A percentile compares a stretch with the other conserved stretches of the same genome.
Evolutionary conservation across 37 sponge, comb jelly and placozoan species (phyloP).

Genomic region (Geodia barretti): DNA sequence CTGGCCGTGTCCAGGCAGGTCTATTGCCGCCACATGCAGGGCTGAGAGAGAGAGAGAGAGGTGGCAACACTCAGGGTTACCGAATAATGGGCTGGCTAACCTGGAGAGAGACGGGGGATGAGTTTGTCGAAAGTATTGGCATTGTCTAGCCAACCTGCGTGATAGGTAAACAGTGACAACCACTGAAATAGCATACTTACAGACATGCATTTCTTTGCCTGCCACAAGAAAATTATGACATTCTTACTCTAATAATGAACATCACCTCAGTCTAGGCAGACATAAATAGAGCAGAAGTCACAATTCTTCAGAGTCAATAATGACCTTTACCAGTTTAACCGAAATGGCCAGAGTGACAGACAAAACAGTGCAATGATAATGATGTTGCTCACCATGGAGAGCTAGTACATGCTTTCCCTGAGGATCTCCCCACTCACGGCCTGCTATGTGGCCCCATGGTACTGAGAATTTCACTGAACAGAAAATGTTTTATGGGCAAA

Average conservation of each 20-base stretch:
- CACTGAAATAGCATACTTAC: no score
- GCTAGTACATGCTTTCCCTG: constrained; percentile 50
- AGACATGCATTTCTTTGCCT: no score
- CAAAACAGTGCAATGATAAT: not conserved
- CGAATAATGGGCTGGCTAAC: not conserved
- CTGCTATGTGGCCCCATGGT: constrained; percentile 72
- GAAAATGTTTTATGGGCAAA: no score
- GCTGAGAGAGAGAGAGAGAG: constrained; percentile 5
- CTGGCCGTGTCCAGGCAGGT: constrained; percentile 81
- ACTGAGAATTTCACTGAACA: constrained; percentile 69
- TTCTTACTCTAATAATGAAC: no score
- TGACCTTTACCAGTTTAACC: not conserved
- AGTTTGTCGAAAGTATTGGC: constrained; percentile 76
- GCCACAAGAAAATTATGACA: no score
- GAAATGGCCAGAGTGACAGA: not conserved
- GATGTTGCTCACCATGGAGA: constrained; percentile 58
- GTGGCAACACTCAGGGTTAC: no score
- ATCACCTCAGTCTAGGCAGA: no score
- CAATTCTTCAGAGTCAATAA: not conserved
- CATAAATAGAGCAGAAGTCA: no score
- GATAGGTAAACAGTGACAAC: not conserved
- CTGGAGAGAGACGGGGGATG: constrained; percentile 58
- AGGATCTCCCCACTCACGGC: constrained; percentile 73
- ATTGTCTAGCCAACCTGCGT: constrained; percentile 84
- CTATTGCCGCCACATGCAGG: constrained; percentile 70